A percentile compares a stretch with the other conserved stretches of the same genome.
Evolutionary conservation across 2,888 invertebrate genomes (phyloP).

Genomic region (Caenorhabditis macrosperma): DNA sequence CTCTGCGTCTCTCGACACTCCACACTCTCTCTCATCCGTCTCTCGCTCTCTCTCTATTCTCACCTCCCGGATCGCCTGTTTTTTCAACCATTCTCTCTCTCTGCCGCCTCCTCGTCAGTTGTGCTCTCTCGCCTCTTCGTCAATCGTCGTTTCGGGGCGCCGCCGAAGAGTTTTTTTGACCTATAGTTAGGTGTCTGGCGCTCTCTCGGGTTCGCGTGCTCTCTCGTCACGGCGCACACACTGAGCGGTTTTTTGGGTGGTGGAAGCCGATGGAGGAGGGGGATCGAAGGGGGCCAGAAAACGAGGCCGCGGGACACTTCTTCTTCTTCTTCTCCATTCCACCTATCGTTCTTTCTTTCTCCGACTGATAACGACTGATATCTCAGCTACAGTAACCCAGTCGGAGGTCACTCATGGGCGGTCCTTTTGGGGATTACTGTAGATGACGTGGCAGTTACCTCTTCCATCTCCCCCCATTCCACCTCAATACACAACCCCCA

Average conservation of each 20-base stretch:
- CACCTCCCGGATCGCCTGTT: constrained; percentile 37
- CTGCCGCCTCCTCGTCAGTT: constrained; percentile 12
- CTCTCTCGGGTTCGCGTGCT: constrained; percentile 14
- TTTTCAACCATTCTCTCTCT: constrained; percentile 17
- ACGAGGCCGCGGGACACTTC: constrained; percentile 15
- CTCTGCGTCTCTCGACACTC: constrained; percentile 20
- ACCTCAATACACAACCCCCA: neutral
- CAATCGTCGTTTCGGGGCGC: constrained; percentile 39
- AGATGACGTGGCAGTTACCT: too few species aligned
- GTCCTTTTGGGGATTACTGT: neutral
- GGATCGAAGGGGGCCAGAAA: constrained; percentile 52
- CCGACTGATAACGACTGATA: neutral
- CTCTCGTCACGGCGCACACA: constrained; percentile 20
- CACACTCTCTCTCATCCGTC: neutral
- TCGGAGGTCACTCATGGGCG: too few species aligned
- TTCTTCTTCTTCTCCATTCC: constrained; percentile 5
- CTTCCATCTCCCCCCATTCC: neutral
- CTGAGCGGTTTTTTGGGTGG: constrained; percentile 32
- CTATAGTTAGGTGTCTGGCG: constrained; percentile 47
- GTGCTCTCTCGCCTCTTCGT: constrained; percentile 17
- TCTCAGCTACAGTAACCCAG: neutral
- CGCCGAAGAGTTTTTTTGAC: constrained; percentile 53
- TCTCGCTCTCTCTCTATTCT: constrained; percentile 21
- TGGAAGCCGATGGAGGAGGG: constrained; percentile 19
- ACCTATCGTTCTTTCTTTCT: neutral